phyloP scores from a whole-genome alignment of 2,113 vertebrate species.

The Otolemur garnettii region DNA sequence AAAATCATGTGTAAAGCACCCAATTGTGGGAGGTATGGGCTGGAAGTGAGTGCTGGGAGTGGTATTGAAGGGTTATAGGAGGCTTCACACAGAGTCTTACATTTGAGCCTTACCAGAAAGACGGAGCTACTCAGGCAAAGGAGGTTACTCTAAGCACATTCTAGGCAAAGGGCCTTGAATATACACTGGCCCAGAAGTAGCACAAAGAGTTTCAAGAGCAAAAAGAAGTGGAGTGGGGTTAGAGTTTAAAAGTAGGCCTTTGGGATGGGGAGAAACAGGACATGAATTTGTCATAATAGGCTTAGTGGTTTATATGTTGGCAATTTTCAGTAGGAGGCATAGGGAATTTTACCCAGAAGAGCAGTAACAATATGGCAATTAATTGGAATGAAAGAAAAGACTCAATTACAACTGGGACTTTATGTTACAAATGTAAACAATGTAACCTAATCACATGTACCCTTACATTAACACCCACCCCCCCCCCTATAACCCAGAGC shows the following conservation, averaged over 20 bases:
- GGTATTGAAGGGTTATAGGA: not conserved
- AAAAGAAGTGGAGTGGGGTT: not conserved
- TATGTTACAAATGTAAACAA: no score
- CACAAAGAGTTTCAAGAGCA: not conserved
- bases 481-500: not conserved
- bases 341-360: not conserved
- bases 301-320: not conserved
- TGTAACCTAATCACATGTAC: no score
- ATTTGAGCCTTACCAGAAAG: not conserved
- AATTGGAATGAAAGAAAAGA: not conserved
- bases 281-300: not conserved
- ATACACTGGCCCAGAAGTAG: not conserved
- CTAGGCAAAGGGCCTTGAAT: not conserved
- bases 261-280: not conserved
- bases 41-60: not conserved
- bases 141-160: not conserved
- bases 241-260: not conserved
- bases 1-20: not conserved
- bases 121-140: not conserved
- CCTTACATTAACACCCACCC: no score
- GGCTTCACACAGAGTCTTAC: not conserved
- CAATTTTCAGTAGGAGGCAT: not conserved
- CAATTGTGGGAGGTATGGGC: not conserved
- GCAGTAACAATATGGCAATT: not conserved
- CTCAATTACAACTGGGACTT: no score